Percentiles rank a stretch among this genome's conserved stretches.
Evolutionary conservation across 2,113 vertebrate species (phyloP).

Genomic region (Canis aureus): DNA sequence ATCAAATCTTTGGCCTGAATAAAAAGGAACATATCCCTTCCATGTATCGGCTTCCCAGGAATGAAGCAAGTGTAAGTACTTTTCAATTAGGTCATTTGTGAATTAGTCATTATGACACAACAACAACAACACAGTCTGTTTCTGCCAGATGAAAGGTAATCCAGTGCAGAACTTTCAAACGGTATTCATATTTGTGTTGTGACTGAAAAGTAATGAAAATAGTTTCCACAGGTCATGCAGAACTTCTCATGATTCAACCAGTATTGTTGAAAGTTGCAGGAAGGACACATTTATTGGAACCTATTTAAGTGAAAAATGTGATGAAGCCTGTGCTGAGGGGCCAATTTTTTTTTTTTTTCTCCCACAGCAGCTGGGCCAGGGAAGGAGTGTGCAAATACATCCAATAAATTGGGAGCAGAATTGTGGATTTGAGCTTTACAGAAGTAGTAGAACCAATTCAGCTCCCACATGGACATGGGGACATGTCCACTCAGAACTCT

Average conservation of each 20-base stretch:
- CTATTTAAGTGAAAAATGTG: neutral
- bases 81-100: constrained; percentile 53
- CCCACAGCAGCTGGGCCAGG: neutral
- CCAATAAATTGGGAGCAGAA: neutral
- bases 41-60: constrained; percentile 1
- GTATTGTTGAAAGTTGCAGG: neutral
- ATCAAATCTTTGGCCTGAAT: constrained; percentile 42
- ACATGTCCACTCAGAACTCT: fast-evolving
- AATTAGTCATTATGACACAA: constrained; percentile 66
- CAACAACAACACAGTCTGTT: neutral
- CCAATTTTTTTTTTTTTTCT: neutral
- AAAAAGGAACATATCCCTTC: neutral
- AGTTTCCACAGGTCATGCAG: neutral
- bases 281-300: neutral
- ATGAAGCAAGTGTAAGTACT: constrained; percentile 57
- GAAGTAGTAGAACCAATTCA: neutral
- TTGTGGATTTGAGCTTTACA: neutral
- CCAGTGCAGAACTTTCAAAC: neutral
- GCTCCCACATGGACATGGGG: too few species aligned
- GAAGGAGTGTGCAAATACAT: neutral
- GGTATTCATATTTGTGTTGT: constrained; percentile 43
- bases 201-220: constrained; percentile 18
- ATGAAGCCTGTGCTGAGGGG: neutral
- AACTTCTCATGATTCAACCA: constrained; percentile 22
- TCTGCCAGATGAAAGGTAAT: constrained; percentile 41